Conservation (phyloP, 2,113 vertebrate species). For the Sinocyclocheilus maitianheensis region DNA sequence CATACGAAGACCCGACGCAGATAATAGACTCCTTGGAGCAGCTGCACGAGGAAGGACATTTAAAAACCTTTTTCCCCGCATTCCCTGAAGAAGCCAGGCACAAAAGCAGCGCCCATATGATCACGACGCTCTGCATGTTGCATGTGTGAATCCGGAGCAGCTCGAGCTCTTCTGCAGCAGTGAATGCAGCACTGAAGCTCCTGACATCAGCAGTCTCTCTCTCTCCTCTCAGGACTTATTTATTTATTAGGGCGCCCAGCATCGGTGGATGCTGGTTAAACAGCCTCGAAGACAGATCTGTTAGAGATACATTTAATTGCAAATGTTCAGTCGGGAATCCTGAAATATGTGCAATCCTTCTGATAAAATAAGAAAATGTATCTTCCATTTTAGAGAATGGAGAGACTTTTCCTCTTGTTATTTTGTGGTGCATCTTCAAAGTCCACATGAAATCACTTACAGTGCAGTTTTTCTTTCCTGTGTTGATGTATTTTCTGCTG, state of each 20-base stretch:
- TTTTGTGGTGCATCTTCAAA: background rate
- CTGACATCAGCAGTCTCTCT: slow-evolving; percentile 87
- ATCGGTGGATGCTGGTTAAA: slow-evolving; percentile 58
- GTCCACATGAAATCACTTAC: background rate
- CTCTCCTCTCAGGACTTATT: slow-evolving; percentile 72
- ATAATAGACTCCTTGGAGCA: slow-evolving; percentile 94
- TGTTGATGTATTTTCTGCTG: background rate
- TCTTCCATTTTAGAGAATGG: background rate
- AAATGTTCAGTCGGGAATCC: background rate
- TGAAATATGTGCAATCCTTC: background rate
- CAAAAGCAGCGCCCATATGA: slow-evolving; percentile 62
- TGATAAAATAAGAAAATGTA: background rate
- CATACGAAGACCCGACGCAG: slow-evolving; percentile 87
- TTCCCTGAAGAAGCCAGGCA: slow-evolving; percentile 61
- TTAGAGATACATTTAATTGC: background rate
- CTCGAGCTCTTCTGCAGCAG: slow-evolving; percentile 73
- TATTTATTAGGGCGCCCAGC: slow-evolving; percentile 72
- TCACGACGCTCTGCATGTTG: slow-evolving; percentile 74
- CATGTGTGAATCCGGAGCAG: slow-evolving; percentile 65
- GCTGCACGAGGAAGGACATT: slow-evolving; percentile 88
- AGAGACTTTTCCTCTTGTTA: background rate
- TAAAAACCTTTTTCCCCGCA: slow-evolving; percentile 72
- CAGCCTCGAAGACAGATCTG: background rate
- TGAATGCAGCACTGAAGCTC: slow-evolving; percentile 78
- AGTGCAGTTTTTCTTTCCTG: background rate